Conservation (phyloP, 2,888 invertebrate species). For the Dendrolimus houi region DNA sequence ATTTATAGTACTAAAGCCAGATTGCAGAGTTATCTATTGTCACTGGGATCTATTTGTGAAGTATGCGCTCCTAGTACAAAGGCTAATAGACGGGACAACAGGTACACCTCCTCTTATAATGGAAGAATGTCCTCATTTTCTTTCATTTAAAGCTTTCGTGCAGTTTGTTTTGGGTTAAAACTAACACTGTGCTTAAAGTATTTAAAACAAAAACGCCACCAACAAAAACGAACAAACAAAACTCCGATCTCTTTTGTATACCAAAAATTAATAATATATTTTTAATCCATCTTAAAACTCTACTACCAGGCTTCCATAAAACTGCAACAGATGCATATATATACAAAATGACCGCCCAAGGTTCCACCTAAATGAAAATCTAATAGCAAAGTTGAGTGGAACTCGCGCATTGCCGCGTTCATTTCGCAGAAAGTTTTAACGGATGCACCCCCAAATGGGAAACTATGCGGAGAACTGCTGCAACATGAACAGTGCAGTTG, state of each 20-base stretch:
- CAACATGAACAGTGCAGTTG: not conserved
- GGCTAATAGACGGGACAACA: too few species aligned
- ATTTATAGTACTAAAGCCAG: slow-evolving; percentile 19
- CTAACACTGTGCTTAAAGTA: too few species aligned
- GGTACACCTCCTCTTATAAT: too few species aligned
- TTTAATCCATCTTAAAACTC: too few species aligned
- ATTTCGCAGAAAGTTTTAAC: slow-evolving; percentile 19
- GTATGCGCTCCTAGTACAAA: too few species aligned
- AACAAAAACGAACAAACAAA: too few species aligned
- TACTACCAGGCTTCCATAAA: not conserved
- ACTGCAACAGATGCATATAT: not conserved
- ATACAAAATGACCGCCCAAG: not conserved
- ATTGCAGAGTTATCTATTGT: not conserved
- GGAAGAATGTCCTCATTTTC: too few species aligned
- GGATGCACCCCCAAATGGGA: slow-evolving; percentile 13
- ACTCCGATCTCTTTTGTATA: too few species aligned
- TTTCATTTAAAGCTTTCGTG: too few species aligned
- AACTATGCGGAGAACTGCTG: slow-evolving; percentile 9
- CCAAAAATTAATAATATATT: too few species aligned
- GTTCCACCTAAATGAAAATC: slow-evolving; percentile 10
- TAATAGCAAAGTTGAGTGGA: slow-evolving; percentile 16
- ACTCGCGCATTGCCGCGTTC: slow-evolving; percentile 10
- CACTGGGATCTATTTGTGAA: not conserved
- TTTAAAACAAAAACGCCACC: too few species aligned
- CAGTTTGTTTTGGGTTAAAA: too few species aligned